Base-by-base conservation (phyloP, 2,113 vertebrate species). In the Ploceus nigricollis region DNA sequence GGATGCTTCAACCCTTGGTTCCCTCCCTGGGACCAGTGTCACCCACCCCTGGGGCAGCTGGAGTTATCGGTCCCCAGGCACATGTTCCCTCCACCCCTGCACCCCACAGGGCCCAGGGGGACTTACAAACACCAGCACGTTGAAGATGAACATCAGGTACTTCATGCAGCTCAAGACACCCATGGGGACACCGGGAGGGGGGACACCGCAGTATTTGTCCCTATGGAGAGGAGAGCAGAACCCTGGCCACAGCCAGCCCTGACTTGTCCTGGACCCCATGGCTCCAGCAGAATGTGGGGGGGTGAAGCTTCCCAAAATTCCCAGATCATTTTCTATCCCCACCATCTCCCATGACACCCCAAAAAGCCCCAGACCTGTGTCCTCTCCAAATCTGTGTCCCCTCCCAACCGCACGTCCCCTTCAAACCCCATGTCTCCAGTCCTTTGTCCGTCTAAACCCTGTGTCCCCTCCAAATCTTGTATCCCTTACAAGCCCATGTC, bases 91-190 rank as follows among this genome's bases (percentile, higher is more conserved):
- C 21, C n/a, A 15, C 25, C 65, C 66, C 4, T 78, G 33, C 54
- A 87, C 33, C 33, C 63, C 27, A 31, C 15, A 7, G 2, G 28
- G 10, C 72, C 64, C 65, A 9, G 27, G 24, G 2, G 44, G 87
- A 98, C 97, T 98, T 93, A 98, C 97, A 95, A 97, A 97, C 82
- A 97, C 92, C 82, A 98, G 92, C 42, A 87, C 50, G 15, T 97
- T 97, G 96, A 97, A 97, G 90, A 92, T 17, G 94, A 98, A 96
- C 97, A 98, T 97, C 94, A 97, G 90, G 70, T 97, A 96, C 77
- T 96, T 97, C 69, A 98, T 12, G 48, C 96, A 96, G 80, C 70
- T 89, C 92, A 97, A 14, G 44, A 97, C 64, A 10, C 70, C 75
- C 97, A 97, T 97, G 68, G 83, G 60, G 75, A 81, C 27, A 5